Evolutionary conservation across 2,113 vertebrate species (phyloP).

Genomic region (Thamnaconus septentrionalis): DNA sequence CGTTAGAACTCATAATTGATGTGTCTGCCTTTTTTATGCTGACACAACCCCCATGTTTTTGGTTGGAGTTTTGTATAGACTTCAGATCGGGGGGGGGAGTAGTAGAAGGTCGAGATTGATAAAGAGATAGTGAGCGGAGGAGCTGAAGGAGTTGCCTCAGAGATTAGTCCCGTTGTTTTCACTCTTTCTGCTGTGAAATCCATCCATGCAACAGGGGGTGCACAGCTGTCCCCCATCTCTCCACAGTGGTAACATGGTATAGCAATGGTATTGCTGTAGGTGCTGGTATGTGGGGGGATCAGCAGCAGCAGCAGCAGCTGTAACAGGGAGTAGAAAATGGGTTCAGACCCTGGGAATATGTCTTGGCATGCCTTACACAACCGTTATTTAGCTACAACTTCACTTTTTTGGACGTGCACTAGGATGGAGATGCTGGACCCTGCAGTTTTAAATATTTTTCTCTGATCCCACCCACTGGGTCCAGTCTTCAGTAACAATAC

Average conservation of each 20-base stretch:
- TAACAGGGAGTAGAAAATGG: constrained; percentile 13
- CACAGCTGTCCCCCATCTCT: constrained; percentile 64
- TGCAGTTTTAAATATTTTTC: no score
- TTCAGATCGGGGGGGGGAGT: constrained; percentile 47
- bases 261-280: constrained; percentile 3
- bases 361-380: constrained; percentile 25
- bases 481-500: constrained; percentile 10
- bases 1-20: constrained; percentile 41
- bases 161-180: constrained; percentile 30
- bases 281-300: background rate
- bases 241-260: constrained; percentile 21
- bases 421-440: no score
- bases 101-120: constrained; percentile 41
- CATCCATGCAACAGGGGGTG: constrained; percentile 16
- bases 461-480: background rate
- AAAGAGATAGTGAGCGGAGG: constrained; percentile 40
- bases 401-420: no score
- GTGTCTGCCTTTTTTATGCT: constrained; percentile 12
- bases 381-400: background rate
- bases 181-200: constrained; percentile 2
- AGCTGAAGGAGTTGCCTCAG: constrained; percentile 59
- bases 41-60: constrained; percentile 64
- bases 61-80: constrained; percentile 32
- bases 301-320: constrained; percentile 24
- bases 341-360: constrained; percentile 27